Conservation (phyloP, 2,113 vertebrate species). For the Brachypteracias leptosomus region DNA sequence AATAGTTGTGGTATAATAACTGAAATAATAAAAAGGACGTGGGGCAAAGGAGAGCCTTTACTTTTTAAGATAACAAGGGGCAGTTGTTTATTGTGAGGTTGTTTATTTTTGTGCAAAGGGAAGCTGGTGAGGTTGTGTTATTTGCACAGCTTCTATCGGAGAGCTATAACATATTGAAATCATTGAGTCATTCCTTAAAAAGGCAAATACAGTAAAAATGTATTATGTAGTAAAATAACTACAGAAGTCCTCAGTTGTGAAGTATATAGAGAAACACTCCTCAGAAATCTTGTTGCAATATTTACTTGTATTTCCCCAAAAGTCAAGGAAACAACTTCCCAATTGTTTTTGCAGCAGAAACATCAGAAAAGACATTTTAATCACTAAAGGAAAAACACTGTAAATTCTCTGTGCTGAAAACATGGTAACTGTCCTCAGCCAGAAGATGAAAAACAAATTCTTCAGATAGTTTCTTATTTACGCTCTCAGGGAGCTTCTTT, state of each 20-base stretch:
- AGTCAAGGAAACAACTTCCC: neutral
- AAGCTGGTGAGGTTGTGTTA: neutral
- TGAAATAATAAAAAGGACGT: neutral
- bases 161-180: neutral
- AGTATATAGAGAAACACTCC: neutral
- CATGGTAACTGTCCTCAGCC: neutral
- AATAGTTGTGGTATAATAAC: neutral
- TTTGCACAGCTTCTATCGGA: neutral
- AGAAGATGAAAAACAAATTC: neutral
- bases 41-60: neutral
- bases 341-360: neutral
- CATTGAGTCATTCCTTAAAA: neutral
- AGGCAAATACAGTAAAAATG: neutral
- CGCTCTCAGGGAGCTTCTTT: neutral
- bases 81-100: neutral
- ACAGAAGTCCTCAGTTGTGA: neutral
- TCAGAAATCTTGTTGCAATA: neutral
- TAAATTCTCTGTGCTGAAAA: neutral
- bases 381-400: neutral
- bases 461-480: neutral
- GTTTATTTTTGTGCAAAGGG: neutral
- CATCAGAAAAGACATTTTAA: neutral
- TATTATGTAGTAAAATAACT: neutral
- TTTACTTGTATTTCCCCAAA: neutral
- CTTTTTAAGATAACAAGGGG: neutral